These are phyloP conservation scores for Crax fasciolata DNA, from an alignment of 2,797 vertebrate species.

Conservation along the genomic window DNA sequence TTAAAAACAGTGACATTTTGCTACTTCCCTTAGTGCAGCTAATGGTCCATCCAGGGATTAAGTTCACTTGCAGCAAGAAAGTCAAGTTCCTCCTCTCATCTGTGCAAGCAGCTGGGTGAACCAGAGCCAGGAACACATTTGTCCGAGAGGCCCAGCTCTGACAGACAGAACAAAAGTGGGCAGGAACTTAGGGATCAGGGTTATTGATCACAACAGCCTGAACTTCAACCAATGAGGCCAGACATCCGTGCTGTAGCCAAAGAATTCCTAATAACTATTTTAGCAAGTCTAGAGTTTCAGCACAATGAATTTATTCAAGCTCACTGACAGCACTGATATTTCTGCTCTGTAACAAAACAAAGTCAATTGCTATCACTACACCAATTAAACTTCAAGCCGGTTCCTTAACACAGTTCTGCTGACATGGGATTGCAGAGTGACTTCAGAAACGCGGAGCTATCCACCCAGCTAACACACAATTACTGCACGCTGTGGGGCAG, in stretches of 20 bases:
- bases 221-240: neutral
- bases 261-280: neutral
- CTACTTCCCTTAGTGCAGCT: neutral
- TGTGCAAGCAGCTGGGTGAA: neutral
- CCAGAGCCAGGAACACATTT: neutral
- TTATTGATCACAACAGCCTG: neutral
- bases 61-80: neutral
- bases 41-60: neutral
- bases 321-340: neutral
- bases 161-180: neutral
- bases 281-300: neutral
- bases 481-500: neutral
- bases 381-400: neutral
- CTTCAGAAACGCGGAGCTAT: neutral
- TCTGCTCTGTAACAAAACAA: neutral
- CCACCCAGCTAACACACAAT: neutral
- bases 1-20: neutral
- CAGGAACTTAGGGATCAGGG: neutral
- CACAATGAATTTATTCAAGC: neutral
- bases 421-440: neutral
- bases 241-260: neutral
- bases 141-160: neutral
- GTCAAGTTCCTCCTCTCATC: neutral
- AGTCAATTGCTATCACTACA: neutral
- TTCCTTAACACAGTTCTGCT: neutral